Evolutionary conservation across 2,888 invertebrate genomes (phyloP).

Genomic region (Drosophila limbata): DNA sequence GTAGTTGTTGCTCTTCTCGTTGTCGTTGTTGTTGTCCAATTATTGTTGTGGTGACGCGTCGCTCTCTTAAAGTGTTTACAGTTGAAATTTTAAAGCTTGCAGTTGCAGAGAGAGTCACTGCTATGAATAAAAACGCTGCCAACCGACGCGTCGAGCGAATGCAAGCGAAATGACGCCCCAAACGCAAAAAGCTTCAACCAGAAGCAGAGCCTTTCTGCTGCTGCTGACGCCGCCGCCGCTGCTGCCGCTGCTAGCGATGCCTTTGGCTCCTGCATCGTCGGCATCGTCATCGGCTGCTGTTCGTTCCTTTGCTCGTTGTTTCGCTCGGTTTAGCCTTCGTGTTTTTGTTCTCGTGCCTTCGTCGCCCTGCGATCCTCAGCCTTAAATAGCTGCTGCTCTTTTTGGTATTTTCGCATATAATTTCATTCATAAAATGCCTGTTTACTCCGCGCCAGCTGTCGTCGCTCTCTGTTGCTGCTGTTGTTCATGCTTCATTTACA

Average conservation of each 20-base stretch:
- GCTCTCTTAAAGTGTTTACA: constrained; percentile 23
- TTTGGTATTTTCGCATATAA: constrained; percentile 63
- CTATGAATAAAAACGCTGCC: constrained; percentile 50
- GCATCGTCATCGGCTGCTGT: constrained; percentile 19
- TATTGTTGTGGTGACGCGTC: constrained; percentile 38
- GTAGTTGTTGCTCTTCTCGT: constrained; percentile 20
- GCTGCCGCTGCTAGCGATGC: constrained; percentile 43
- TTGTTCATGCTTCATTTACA: constrained; percentile 47
- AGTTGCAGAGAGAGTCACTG: constrained; percentile 19
- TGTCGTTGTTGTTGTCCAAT: constrained; percentile 1
- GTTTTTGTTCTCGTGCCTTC: neutral
- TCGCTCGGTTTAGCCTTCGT: no score
- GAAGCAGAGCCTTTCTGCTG: constrained; percentile 43
- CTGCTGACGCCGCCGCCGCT: constrained; percentile 24
- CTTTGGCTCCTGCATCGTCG: constrained; percentile 33
- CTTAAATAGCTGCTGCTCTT: constrained; percentile 27
- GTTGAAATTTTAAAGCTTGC: constrained; percentile 23
- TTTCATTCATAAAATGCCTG: constrained; percentile 74
- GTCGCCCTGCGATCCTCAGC: constrained; percentile 36
- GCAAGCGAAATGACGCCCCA: constrained; percentile 81
- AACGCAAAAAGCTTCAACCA: constrained; percentile 42
- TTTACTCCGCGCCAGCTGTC: constrained; percentile 26
- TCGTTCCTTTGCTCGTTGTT: constrained; percentile 23
- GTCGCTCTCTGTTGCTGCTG: constrained; percentile 8
- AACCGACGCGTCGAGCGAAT: constrained; percentile 81